phyloP scores from a whole-genome alignment of 2,888 invertebrate species.

The Fissipunctia ypsillon region DNA sequence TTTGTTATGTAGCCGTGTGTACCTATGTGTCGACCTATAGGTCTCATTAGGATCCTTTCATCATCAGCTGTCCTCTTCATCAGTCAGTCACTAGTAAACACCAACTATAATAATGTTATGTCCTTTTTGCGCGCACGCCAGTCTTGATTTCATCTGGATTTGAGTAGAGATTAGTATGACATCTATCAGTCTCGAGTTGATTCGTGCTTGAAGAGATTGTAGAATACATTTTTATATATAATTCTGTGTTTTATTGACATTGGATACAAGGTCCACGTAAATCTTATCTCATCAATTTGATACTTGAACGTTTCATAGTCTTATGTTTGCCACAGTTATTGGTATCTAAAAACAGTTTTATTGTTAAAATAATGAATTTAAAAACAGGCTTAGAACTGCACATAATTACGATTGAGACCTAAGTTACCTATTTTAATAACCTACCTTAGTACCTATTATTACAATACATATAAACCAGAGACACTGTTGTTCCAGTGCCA shows the following conservation, averaged over 20 bases:
- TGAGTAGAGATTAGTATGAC: neutral
- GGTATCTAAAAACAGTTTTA: constrained; percentile 1
- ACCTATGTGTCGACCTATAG: too few relatives aligned
- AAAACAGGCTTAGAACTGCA: neutral
- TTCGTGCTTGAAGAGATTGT: neutral
- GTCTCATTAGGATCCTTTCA: neutral
- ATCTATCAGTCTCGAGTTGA: too few relatives aligned
- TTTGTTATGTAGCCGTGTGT: too few relatives aligned
- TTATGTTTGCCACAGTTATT: constrained; percentile 9
- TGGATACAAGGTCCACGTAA: constrained; percentile 43
- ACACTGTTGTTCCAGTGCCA: neutral
- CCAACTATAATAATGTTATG: neutral
- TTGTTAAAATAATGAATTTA: neutral
- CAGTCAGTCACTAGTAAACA: neutral
- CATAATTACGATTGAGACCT: neutral
- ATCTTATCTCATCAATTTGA: constrained; percentile 33
- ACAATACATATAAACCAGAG: neutral
- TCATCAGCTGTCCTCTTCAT: neutral
- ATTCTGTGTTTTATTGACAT: constrained; percentile 1
- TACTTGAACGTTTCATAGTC: constrained; percentile 26
- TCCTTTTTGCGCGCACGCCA: neutral
- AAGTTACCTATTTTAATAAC: neutral
- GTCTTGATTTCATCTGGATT: neutral
- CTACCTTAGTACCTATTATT: neutral
- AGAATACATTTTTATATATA: neutral